Percentiles rank a stretch among this genome's conserved stretches.
These are phyloP conservation scores for Austrolebias charrua DNA, from an alignment of 2,797 vertebrate genomes.

Conservation along the genomic window DNA sequence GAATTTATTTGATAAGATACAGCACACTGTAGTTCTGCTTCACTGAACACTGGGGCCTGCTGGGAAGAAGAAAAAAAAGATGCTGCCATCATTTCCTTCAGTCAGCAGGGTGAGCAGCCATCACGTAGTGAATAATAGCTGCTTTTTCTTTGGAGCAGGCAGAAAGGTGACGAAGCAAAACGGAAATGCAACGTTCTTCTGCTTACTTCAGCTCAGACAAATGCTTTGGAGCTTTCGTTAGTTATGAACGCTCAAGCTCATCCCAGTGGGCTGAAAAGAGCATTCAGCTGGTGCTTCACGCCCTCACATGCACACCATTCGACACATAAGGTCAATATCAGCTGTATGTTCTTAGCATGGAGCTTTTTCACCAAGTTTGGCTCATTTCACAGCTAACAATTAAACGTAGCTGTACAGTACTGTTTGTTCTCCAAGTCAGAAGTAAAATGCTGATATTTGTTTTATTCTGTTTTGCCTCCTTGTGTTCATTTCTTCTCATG, in stretches of 20 bases:
- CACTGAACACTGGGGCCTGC: conserved; percentile 31
- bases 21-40: conserved; percentile 32
- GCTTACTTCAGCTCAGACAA: conserved; percentile 35
- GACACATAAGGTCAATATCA: conserved; percentile 18
- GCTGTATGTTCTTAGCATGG: conserved; percentile 21
- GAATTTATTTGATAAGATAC: conserved; percentile 26
- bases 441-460: conserved; percentile 21
- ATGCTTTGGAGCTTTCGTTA: conserved; percentile 40
- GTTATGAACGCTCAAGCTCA: conserved; percentile 37
- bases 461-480: conserved; percentile 15
- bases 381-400: too few relatives aligned
- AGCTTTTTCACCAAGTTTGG: conserved; percentile 1
- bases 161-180: conserved; percentile 18
- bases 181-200: conserved; percentile 36
- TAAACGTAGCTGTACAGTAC: conserved; percentile 7
- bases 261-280: conserved; percentile 41
- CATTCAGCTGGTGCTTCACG: conserved; percentile 43
- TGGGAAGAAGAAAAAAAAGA: conserved; percentile 14
- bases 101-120: conserved; percentile 47
- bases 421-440: conserved; percentile 6
- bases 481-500: neutral
- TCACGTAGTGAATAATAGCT: conserved; percentile 55
- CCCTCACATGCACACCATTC: neutral
- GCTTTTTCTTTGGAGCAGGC: conserved; percentile 19
- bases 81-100: conserved; percentile 40